A percentile compares a stretch with the other conserved stretches of the same genome.
Evolutionary conservation across 2,113 vertebrate genomes (phyloP).

Genomic region (Cryptomyrus ogoouensis): DNA sequence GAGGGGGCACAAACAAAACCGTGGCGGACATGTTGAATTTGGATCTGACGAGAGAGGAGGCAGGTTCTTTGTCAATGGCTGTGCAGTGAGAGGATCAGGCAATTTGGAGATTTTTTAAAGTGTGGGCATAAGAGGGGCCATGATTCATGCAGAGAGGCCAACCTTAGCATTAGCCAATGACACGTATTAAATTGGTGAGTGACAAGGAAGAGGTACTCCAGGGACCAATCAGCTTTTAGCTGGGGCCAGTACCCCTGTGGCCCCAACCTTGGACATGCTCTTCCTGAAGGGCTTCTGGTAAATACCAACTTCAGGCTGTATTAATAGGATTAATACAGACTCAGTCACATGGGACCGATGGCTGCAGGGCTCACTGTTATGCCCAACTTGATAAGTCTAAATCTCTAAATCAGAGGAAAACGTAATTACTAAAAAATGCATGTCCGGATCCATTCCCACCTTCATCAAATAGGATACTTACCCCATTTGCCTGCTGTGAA

Average conservation of each 20-base stretch:
- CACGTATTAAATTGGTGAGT: neutral
- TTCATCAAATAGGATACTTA: no score
- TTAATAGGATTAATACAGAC: conserved; percentile 5
- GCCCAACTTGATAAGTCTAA: neutral
- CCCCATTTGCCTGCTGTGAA: neutral
- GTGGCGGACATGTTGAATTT: neutral
- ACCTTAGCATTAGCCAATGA: neutral
- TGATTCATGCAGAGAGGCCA: neutral
- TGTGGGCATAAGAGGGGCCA: neutral
- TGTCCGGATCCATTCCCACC: neutral
- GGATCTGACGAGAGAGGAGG: neutral
- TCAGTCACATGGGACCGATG: neutral
- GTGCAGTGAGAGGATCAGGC: neutral
- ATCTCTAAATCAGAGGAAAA: neutral
- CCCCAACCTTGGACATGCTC: neutral
- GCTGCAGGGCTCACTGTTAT: neutral
- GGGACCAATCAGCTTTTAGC: neutral
- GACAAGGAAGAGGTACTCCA: neutral
- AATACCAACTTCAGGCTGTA: neutral
- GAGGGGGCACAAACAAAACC: neutral
- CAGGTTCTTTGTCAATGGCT: neutral
- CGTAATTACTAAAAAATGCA: neutral
- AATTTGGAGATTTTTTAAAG: neutral
- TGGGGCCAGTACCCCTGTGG: neutral
- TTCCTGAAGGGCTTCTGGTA: neutral